Percentiles rank a stretch among this genome's conserved stretches.
Conservation (phyloP, 2,888 invertebrate species). For the Sceliomorpha sp. region DNA sequence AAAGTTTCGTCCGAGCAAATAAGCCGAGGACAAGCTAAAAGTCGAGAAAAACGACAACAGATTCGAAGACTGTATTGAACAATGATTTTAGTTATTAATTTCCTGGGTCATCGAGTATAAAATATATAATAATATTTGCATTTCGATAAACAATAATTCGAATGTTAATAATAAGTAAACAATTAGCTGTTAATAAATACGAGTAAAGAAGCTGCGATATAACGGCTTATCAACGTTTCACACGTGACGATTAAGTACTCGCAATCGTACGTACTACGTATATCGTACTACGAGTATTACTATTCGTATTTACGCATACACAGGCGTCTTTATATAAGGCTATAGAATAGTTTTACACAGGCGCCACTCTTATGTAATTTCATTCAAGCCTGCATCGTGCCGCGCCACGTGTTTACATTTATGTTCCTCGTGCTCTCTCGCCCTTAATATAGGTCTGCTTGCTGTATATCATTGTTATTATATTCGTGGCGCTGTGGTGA, state of each 20-base stretch:
- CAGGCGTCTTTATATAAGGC: conserved; percentile 33
- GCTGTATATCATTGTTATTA: conserved; percentile 56
- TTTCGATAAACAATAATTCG: too few relatives aligned
- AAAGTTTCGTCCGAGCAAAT: too few relatives aligned
- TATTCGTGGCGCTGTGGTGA: conserved; percentile 47
- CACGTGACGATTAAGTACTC: conserved; percentile 9
- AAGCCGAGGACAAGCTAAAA: not conserved
- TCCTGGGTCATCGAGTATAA: too few relatives aligned
- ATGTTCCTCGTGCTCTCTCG: conserved; percentile 52
- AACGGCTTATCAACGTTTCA: conserved; percentile 18
- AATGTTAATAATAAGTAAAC: too few relatives aligned
- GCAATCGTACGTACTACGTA: conserved; percentile 19
- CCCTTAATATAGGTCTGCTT: conserved; percentile 52
- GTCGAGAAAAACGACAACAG: conserved; percentile 8
- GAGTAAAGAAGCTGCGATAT: too few relatives aligned
- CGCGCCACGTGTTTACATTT: conserved; percentile 55
- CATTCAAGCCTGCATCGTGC: conserved; percentile 57
- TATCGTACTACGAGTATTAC: conserved; percentile 22
- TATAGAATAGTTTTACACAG: conserved; percentile 41
- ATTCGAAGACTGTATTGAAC: too few relatives aligned
- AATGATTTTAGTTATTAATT: too few relatives aligned
- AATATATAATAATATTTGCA: too few relatives aligned
- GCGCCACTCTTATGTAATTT: conserved; percentile 60
- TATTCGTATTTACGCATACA: conserved; percentile 39
- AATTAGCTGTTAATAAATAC: too few relatives aligned